These are phyloP conservation scores for Archilochus colubris DNA, from an alignment of 2,113 vertebrate species.

Conservation along the genomic window DNA sequence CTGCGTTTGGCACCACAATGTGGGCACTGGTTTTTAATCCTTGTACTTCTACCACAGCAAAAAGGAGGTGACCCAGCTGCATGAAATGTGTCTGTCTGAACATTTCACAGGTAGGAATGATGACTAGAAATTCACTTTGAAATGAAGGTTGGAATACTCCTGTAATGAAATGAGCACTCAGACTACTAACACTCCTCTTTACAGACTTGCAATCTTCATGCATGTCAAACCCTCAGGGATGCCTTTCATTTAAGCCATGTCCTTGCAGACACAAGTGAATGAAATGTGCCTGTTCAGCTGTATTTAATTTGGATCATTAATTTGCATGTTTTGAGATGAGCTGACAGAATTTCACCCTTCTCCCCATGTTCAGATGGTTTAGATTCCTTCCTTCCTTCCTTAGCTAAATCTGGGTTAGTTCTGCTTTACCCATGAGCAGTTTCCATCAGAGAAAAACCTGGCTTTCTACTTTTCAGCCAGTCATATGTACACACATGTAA, in stretches of 20 bases:
- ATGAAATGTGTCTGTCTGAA: background rate
- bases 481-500: slow-evolving; percentile 50
- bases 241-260: background rate
- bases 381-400: background rate
- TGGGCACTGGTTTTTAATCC: background rate
- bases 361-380: slow-evolving; percentile 14
- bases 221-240: background rate
- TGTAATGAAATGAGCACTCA: background rate
- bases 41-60: fast-evolving
- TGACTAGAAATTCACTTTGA: background rate
- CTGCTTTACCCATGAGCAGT: slow-evolving; percentile 26
- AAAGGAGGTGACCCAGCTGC: background rate
- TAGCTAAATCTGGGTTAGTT: slow-evolving; percentile 30
- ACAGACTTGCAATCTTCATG: background rate
- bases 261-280: background rate
- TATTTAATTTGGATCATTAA: background rate
- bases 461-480: slow-evolving; percentile 55
- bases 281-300: background rate
- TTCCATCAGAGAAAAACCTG: slow-evolving; percentile 63
- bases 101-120: background rate
- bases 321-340: background rate
- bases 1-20: background rate
- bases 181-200: background rate
- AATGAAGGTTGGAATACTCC: background rate
- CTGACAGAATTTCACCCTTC: background rate